Evolutionary conservation across 2,888 invertebrate species (phyloP).

Genomic region (Agriotes lineatus): DNA sequence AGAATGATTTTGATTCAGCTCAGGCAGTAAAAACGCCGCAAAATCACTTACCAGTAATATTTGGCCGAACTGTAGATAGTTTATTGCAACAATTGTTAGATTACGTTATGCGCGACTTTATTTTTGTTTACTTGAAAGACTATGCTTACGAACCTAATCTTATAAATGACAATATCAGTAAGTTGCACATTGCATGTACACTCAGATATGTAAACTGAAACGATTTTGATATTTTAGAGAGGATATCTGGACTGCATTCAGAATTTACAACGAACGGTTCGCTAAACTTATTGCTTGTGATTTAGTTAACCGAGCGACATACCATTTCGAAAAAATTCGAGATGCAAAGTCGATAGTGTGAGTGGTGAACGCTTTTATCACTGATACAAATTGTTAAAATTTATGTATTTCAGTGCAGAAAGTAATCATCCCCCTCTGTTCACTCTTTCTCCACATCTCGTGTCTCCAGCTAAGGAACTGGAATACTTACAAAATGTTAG

Average conservation of each 20-base stretch:
- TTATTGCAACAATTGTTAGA: slow-evolving; percentile 87
- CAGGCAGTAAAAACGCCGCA: slow-evolving; percentile 50
- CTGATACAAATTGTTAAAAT: too few species aligned
- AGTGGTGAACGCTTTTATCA: slow-evolving; percentile 64
- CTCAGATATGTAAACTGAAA: not conserved
- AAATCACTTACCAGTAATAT: slow-evolving; percentile 79
- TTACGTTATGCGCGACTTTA: slow-evolving; percentile 82
- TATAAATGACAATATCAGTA: slow-evolving; percentile 68
- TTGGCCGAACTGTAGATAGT: slow-evolving; percentile 86
- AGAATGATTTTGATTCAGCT: slow-evolving; percentile 59
- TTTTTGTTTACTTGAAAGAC: slow-evolving; percentile 79
- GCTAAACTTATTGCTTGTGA: slow-evolving; percentile 86
- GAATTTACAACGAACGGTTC: slow-evolving; percentile 80
- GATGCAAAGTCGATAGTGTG: slow-evolving; percentile 81
- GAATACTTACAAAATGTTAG: slow-evolving; percentile 86
- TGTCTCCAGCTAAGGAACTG: slow-evolving; percentile 79
- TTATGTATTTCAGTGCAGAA: slow-evolving; percentile 70
- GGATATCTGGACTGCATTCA: slow-evolving; percentile 86
- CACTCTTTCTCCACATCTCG: slow-evolving; percentile 80
- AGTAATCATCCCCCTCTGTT: slow-evolving; percentile 76
- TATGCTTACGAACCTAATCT: slow-evolving; percentile 68
- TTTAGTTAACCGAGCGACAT: slow-evolving; percentile 83
- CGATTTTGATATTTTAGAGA: slow-evolving; percentile 70
- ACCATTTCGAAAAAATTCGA: slow-evolving; percentile 88
- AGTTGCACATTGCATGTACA: slow-evolving; percentile 48